phyloP scores from a whole-genome alignment of 1,140 invertebrate species.

The Anoplolepis gracilipes region DNA sequence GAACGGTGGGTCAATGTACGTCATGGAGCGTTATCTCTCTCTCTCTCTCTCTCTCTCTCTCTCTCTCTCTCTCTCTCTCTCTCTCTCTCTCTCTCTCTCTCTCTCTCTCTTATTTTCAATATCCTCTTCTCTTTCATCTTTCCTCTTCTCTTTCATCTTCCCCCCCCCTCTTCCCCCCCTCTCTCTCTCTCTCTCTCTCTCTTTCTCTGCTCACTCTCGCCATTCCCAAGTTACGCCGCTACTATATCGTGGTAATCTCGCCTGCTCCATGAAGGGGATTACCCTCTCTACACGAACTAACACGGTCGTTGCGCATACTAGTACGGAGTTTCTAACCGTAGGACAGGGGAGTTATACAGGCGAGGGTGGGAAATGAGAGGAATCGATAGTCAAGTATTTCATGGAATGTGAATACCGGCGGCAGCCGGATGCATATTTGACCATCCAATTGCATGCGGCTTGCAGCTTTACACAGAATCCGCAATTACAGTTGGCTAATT shows the following conservation, averaged over 20 bases:
- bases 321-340: conserved; percentile 63
- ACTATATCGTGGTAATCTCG: conserved; percentile 70
- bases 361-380: conserved; percentile 52
- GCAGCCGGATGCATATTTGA: conserved; percentile 68
- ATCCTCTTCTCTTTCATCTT: background rate
- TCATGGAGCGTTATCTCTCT: conserved; percentile 40
- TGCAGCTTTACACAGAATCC: conserved; percentile 54
- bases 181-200: background rate
- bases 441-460: conserved; percentile 51
- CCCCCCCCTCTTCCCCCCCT: no score
- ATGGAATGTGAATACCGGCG: conserved; percentile 62
- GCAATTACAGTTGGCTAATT: conserved; percentile 6
- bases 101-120: background rate
- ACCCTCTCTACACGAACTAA: conserved; percentile 65
- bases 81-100: background rate
- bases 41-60: background rate
- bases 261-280: conserved; percentile 67
- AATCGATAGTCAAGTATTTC: conserved; percentile 75
- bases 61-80: no score
- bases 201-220: background rate
- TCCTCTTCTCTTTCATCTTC: no score
- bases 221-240: conserved; percentile 62
- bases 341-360: conserved; percentile 24
- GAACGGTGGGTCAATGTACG: conserved; percentile 69
- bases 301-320: conserved; percentile 61